Percentiles rank a stretch among this genome's conserved stretches.
Conservation (phyloP, 2,797 vertebrate genomes). For the Alauda arvensis region DNA sequence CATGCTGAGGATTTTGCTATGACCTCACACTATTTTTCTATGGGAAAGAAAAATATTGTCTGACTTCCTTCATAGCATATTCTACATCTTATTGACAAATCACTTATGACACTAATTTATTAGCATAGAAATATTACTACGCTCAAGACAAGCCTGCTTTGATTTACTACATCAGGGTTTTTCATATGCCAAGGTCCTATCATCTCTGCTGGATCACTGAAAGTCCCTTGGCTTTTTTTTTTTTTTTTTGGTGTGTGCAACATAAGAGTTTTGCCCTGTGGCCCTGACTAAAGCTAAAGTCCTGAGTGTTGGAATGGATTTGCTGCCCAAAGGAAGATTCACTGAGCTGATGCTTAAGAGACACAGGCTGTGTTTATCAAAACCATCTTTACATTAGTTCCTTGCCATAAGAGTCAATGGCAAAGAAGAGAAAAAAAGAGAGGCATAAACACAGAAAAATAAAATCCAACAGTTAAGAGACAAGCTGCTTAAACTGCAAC, state of each 20-base stretch:
- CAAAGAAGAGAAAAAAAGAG: not conserved
- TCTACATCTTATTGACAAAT: slow-evolving; percentile 57
- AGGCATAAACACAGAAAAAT: not conserved
- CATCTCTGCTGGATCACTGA: slow-evolving; percentile 40
- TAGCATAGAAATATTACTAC: slow-evolving; percentile 54
- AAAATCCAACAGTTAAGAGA: not conserved
- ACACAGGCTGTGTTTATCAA: not conserved
- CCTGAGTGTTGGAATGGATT: not conserved
- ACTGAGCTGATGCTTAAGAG: not conserved
- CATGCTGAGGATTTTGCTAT: not conserved
- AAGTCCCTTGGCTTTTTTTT: not conserved
- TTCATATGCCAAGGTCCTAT: slow-evolving; percentile 45
- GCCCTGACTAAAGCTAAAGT: slow-evolving; percentile 26
- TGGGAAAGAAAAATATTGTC: slow-evolving; percentile 48
- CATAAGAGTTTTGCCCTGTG: not conserved
- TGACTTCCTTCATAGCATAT: slow-evolving; percentile 44
- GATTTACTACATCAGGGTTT: slow-evolving; percentile 49
- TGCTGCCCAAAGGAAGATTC: not conserved
- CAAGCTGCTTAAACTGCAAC: not conserved
- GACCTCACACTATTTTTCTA: slow-evolving; percentile 40
- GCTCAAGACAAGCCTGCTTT: slow-evolving; percentile 44
- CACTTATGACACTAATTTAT: slow-evolving; percentile 57
- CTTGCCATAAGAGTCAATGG: not conserved
- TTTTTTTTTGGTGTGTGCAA: not conserved
- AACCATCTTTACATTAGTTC: not conserved